Conservation (phyloP, 2,888 invertebrate species). For the Byasa hedistus region DNA sequence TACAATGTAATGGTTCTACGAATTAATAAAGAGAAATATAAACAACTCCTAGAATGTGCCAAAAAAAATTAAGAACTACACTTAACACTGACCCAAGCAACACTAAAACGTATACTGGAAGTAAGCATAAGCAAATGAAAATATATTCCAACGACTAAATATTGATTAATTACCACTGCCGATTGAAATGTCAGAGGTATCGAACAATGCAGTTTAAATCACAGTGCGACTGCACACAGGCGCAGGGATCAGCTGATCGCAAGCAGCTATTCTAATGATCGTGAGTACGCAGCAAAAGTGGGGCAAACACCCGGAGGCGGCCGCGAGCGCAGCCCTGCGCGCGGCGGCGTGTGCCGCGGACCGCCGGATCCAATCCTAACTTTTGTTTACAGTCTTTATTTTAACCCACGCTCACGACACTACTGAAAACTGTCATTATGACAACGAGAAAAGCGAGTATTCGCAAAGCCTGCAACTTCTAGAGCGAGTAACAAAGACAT, state of each 20-base stretch:
- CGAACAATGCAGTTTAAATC: not conserved
- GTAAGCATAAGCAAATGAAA: not conserved
- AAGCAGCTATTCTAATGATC: slow-evolving; percentile 74
- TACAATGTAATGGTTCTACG: too few species aligned
- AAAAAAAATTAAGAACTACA: too few species aligned
- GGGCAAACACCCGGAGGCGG: slow-evolving; percentile 72
- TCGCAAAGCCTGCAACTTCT: slow-evolving; percentile 53
- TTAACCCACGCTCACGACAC: slow-evolving; percentile 47
- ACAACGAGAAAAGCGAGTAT: slow-evolving; percentile 52
- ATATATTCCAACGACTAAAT: not conserved
- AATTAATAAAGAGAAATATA: too few species aligned
- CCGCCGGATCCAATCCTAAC: slow-evolving; percentile 47
- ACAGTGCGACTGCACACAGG: slow-evolving; percentile 1
- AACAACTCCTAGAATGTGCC: too few species aligned
- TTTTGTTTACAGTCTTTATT: slow-evolving; percentile 68
- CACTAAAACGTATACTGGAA: not conserved
- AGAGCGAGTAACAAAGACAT: slow-evolving; percentile 74
- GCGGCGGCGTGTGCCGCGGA: slow-evolving; percentile 48
- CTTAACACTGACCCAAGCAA: too few species aligned
- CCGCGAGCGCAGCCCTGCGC: slow-evolving; percentile 53
- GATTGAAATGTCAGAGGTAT: not conserved
- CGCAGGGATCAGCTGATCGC: slow-evolving; percentile 74
- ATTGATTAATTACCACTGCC: slow-evolving; percentile 6
- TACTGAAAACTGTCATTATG: slow-evolving; percentile 59
- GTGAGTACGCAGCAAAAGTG: slow-evolving; percentile 72